Evolutionary conservation across 2,888 invertebrate genomes (phyloP), one percentile per base, ranked within the genome.

Genomic region (Bugula neritina): DNA sequence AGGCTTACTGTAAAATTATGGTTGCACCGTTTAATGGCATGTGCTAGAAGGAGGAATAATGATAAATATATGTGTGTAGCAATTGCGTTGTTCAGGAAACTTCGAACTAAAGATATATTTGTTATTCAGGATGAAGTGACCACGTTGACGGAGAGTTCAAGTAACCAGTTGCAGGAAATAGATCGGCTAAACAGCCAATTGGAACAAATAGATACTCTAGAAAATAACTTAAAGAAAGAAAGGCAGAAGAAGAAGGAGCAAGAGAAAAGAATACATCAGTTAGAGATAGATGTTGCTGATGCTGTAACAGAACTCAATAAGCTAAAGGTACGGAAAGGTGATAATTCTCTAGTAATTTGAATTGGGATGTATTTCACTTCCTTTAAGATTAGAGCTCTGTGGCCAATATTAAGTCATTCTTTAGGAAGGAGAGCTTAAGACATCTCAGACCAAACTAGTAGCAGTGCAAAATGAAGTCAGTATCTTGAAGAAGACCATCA

Each of bases 241-340:
- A 63, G 31, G n/a, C 63, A 63, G 63, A 63, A 63, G 63, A 27
- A 25, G 13, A 63, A 63, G 34, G 63, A 63, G 31, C 63, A 29
- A 31, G 63, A 63, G 63, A 63, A 63, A n/a, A 63, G 25, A 63
- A 63, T 63, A 25, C 25, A 25, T 5, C 27, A 63, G 34, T 31
- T 63, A 34, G 31, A 63, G n/a, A 63, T 27, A 63, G 21, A 21
- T 25, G 5, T 25, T 3, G 3, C 63, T 13, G 63, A 63, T 2
- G 17, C n/a, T 5, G 31, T 10, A 2, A 27, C 21, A 17, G 63
- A 63, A n/a, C 31, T 63, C 2, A 13, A 25, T 27, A 31, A n/a
- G 13, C 10, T 63, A 29, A 21, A 63, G 31, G 63, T 63, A 13
- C n/a, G 25, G 52, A 52, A 10, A 52, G 10, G 52, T 52, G 21